Conservation (phyloP, 2,113 vertebrate genomes). For the Ornithorhynchus anatinus region DNA sequence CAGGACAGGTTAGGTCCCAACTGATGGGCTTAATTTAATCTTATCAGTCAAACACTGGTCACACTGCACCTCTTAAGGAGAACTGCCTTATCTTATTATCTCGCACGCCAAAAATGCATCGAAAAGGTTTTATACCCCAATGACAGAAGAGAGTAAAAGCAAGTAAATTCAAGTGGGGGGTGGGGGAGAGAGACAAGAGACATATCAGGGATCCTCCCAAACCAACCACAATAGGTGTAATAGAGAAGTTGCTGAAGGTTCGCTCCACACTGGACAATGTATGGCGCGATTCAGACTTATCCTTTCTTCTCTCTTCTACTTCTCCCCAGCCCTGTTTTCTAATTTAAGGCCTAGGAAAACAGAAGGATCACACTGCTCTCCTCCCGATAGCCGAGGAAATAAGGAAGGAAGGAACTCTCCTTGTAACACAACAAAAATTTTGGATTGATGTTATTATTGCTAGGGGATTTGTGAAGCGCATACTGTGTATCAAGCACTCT, state of each 20-base stretch:
- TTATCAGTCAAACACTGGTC: slow-evolving; percentile 44
- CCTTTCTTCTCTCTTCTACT: neutral
- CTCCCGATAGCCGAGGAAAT: too few species aligned
- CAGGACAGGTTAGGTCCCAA: slow-evolving; percentile 47
- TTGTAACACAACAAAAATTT: neutral
- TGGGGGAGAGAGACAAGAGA: slow-evolving; percentile 33
- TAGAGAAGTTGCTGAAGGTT: neutral
- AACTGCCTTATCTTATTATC: slow-evolving; percentile 39
- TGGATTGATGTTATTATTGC: too few species aligned
- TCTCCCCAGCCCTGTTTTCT: slow-evolving; percentile 29
- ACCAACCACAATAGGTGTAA: neutral
- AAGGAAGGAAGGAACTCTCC: neutral
- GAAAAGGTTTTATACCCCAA: slow-evolving; percentile 29
- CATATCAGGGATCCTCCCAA: neutral
- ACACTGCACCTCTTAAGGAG: slow-evolving; percentile 48
- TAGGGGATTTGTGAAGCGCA: too few species aligned
- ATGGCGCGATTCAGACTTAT: neutral
- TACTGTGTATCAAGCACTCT: too few species aligned
- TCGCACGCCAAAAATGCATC: slow-evolving; percentile 23
- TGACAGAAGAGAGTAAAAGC: slow-evolving; percentile 36
- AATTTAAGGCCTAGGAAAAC: slow-evolving; percentile 5
- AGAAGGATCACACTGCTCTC: neutral
- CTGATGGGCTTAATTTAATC: slow-evolving; percentile 58
- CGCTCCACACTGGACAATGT: neutral
- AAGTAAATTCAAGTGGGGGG: neutral